Evolutionary conservation across 2,797 vertebrate species (phyloP).

Genomic region (Brachyrhaphis roseni): DNA sequence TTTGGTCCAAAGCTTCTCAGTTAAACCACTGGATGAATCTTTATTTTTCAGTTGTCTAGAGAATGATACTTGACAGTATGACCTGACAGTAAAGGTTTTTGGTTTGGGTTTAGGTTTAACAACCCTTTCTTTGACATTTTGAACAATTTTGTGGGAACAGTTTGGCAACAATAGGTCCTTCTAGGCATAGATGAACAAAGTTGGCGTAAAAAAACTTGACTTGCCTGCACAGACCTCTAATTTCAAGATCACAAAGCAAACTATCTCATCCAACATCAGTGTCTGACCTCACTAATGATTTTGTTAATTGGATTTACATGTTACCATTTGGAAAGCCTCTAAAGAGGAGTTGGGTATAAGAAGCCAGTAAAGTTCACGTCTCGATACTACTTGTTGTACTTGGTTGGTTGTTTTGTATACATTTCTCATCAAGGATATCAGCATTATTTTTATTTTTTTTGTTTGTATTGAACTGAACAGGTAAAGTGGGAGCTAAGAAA

Average conservation of each 20-base stretch:
- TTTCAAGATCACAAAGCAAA: background rate
- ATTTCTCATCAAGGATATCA: background rate
- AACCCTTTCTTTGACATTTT: background rate
- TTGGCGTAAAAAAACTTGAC: background rate
- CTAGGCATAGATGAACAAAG: background rate
- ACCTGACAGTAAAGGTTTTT: background rate
- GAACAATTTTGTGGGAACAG: background rate
- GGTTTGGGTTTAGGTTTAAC: background rate
- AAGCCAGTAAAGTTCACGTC: background rate
- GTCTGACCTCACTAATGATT: background rate
- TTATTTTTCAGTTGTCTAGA: background rate
- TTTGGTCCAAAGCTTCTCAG: background rate
- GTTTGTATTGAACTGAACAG: background rate
- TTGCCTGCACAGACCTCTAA: background rate
- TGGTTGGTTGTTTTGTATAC: background rate
- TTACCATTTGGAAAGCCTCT: background rate
- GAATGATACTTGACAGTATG: background rate
- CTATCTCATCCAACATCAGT: background rate
- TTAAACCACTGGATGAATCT: background rate
- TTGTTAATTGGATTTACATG: too few species aligned
- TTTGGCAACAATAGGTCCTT: background rate
- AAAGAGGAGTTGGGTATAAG: background rate
- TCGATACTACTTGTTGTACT: background rate
- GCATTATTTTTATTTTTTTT: background rate
- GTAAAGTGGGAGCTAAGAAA: conserved; percentile 33